phyloP scores from a whole-genome alignment of 2,797 vertebrate genomes.

The Anniella stebbinsi region DNA sequence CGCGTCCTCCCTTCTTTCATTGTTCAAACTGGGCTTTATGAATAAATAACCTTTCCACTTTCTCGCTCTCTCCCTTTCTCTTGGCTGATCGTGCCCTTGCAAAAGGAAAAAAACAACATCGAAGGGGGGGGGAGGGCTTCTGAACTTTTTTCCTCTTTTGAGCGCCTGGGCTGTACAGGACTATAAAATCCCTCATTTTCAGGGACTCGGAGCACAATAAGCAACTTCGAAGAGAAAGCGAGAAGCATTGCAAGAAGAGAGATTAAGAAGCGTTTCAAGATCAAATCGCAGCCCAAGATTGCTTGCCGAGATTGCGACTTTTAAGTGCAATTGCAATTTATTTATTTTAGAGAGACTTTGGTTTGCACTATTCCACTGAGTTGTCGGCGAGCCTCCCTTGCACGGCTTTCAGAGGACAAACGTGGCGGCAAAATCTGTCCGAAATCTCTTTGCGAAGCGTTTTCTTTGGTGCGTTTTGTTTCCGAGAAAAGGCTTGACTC shows the following conservation, averaged over 20 bases:
- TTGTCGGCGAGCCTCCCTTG: no score
- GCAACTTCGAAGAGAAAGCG: neutral
- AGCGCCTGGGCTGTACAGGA: neutral
- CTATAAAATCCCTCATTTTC: constrained; percentile 3
- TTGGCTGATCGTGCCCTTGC: neutral
- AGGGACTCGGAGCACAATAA: neutral
- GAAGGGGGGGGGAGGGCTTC: neutral
- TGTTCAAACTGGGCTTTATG: constrained; percentile 38
- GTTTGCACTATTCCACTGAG: neutral
- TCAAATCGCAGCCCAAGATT: neutral
- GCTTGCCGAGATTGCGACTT: neutral
- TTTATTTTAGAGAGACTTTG: neutral
- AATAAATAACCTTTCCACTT: constrained; percentile 43
- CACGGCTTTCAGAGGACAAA: neutral
- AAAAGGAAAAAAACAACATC: neutral
- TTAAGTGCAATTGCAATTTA: neutral
- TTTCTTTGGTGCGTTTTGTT: neutral
- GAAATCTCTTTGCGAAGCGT: neutral
- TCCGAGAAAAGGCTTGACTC: neutral
- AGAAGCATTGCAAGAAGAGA: neutral
- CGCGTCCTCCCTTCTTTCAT: constrained; percentile 37
- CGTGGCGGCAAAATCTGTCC: neutral
- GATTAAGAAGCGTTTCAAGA: neutral
- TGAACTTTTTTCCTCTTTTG: constrained; percentile 27
- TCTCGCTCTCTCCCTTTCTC: neutral